Conservation (phyloP, 30 jellyfish, hydroid and myxozoan genomes). For the Turritopsis rubra region DNA sequence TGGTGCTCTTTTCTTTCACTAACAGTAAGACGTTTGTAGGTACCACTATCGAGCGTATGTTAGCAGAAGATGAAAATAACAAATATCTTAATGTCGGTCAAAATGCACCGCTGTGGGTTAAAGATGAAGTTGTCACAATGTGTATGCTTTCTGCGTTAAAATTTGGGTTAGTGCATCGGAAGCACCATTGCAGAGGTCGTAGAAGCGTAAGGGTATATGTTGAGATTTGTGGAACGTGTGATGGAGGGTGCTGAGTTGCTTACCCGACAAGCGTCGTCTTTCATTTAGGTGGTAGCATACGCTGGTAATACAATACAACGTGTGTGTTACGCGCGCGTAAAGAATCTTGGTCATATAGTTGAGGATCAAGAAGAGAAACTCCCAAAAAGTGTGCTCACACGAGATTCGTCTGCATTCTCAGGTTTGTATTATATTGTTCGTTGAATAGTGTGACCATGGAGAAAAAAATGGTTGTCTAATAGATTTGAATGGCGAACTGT, state of each 20-base stretch:
- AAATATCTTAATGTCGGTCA: slow-evolving; percentile 48
- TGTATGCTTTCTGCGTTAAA: slow-evolving; percentile 96
- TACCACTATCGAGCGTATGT: slow-evolving; percentile 11
- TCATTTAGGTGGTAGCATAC: slow-evolving; percentile 70
- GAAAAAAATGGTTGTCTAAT: background rate
- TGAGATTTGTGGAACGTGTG: background rate
- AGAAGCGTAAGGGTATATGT: slow-evolving; percentile 65
- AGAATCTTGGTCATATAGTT: slow-evolving; percentile 41
- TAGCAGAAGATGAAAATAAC: slow-evolving; percentile 20
- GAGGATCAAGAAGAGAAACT: slow-evolving; percentile 37
- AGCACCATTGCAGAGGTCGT: slow-evolving; percentile 98
- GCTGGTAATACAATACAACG: slow-evolving; percentile 64
- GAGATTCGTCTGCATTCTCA: slow-evolving; percentile 23
- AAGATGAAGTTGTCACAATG: slow-evolving; percentile 95
- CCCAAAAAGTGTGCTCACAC: background rate
- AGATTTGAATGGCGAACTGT: no score
- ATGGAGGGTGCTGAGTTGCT: background rate
- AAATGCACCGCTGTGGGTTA: slow-evolving; percentile 94
- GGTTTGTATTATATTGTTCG: slow-evolving; percentile 11
- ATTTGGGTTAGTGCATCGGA: slow-evolving; percentile 76
- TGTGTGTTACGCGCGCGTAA: slow-evolving; percentile 76
- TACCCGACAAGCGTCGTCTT: background rate
- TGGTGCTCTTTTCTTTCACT: no score
- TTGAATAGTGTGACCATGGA: slow-evolving; percentile 8
- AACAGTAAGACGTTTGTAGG: no score